These are phyloP conservation scores for Hemibagrus wyckioides DNA, from an alignment of 2,113 vertebrate species.

Conservation along the genomic window DNA sequence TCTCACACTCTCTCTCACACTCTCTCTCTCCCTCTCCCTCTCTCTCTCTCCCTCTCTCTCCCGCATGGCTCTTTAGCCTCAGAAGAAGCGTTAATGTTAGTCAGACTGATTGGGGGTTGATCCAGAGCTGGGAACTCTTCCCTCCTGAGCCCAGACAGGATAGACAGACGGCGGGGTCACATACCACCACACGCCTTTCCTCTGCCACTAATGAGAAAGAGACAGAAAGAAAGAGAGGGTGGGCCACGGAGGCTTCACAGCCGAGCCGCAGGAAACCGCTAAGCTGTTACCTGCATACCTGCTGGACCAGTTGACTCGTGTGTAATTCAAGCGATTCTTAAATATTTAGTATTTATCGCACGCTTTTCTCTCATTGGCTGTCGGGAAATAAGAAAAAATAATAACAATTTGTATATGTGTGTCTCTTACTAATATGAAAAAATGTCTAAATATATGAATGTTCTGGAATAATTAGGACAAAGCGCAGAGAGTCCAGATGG, in stretches of 20 bases:
- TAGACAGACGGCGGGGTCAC: background rate
- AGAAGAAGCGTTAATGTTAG: conserved; percentile 40
- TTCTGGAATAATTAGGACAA: conserved; percentile 31
- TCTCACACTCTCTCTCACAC: background rate
- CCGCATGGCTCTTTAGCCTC: background rate
- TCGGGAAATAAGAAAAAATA: background rate
- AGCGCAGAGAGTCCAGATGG: conserved; percentile 33
- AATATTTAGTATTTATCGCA: background rate
- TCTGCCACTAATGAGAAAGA: conserved; percentile 22
- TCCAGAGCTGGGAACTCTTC: conserved; percentile 6
- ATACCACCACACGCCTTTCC: background rate
- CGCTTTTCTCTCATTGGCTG: background rate
- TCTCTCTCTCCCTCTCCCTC: conserved; percentile 1
- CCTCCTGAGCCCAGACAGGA: conserved; percentile 8
- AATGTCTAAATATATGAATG: background rate
- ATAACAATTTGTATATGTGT: background rate
- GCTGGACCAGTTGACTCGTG: conserved; percentile 1
- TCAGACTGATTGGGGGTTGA: conserved; percentile 1
- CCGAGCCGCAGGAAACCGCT: conserved; percentile 1
- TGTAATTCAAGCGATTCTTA: background rate
- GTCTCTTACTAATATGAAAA: background rate
- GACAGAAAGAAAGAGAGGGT: background rate
- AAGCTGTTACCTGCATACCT: conserved; percentile 28
- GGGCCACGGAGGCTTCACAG: background rate
- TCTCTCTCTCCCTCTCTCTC: background rate